These are phyloP conservation scores for Piprites chloris DNA, from an alignment of 2,113 vertebrate genomes.

Conservation along the genomic window DNA sequence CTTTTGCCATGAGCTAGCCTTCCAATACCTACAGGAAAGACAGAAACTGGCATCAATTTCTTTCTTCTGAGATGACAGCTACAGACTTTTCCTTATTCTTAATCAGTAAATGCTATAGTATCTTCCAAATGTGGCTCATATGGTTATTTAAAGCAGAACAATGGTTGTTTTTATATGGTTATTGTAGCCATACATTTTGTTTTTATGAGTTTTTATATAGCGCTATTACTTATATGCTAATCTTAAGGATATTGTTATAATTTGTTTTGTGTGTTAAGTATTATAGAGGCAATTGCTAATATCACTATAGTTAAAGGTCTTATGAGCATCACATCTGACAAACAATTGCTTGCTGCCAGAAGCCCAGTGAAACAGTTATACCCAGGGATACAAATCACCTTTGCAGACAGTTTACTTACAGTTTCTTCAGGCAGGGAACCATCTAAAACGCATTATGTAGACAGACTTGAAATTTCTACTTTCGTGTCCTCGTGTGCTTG, in stretches of 20 bases:
- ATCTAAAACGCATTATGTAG: not conserved
- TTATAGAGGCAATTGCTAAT: constrained; percentile 41
- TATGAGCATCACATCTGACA: constrained; percentile 38
- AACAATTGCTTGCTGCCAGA: constrained; percentile 17
- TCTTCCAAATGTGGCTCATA: constrained; percentile 31
- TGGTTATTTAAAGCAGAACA: constrained; percentile 72
- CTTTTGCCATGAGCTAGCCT: not conserved
- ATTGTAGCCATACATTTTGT: constrained; percentile 63
- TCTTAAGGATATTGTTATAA: constrained; percentile 74
- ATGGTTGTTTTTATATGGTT: constrained; percentile 67
- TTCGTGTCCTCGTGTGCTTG: not conserved
- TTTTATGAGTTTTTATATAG: constrained; percentile 73
- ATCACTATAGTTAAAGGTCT: constrained; percentile 47
- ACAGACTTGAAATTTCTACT: not conserved
- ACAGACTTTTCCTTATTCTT: constrained; percentile 8
- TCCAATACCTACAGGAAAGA: not conserved
- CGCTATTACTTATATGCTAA: constrained; percentile 72
- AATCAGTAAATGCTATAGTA: constrained; percentile 61
- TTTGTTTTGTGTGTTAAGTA: constrained; percentile 71
- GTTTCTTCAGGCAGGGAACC: constrained; percentile 4
- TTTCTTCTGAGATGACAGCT: not conserved
- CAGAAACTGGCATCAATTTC: not conserved
- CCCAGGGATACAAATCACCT: constrained; percentile 16
- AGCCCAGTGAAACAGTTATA: not conserved
- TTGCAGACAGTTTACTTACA: not conserved